Conservation (phyloP, 2,113 vertebrate genomes). For the Himantopus leucocephalus region DNA sequence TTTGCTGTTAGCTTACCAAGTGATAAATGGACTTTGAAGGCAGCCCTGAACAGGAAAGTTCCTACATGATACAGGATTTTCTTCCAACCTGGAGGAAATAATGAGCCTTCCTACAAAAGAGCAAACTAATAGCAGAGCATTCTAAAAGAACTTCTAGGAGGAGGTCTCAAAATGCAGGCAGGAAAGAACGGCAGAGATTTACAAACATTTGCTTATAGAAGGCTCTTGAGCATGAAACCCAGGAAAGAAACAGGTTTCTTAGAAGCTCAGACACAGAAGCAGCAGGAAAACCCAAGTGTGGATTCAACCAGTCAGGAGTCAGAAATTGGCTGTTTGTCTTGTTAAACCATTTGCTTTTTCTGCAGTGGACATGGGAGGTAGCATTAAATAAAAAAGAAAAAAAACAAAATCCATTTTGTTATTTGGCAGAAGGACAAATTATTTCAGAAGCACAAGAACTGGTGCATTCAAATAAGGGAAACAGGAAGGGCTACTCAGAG, state of each 20-base stretch:
- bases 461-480: background rate
- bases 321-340: background rate
- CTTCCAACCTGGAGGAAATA: background rate
- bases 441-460: background rate
- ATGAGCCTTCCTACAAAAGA: background rate
- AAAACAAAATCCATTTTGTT: background rate
- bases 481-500: background rate
- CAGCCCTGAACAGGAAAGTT: background rate
- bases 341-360: background rate
- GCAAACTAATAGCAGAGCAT: background rate
- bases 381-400: background rate
- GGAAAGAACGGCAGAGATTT: background rate
- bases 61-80: background rate
- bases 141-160: background rate
- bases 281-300: background rate
- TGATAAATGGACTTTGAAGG: background rate
- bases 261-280: background rate
- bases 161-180: background rate
- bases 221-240: background rate
- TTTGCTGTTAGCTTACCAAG: background rate
- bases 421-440: background rate
- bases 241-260: background rate
- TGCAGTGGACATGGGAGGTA: background rate
- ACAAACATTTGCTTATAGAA: background rate
- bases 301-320: background rate